Conservation (phyloP, 92 coral and sea anemone species). For the Parazoanthus atlanticus region DNA sequence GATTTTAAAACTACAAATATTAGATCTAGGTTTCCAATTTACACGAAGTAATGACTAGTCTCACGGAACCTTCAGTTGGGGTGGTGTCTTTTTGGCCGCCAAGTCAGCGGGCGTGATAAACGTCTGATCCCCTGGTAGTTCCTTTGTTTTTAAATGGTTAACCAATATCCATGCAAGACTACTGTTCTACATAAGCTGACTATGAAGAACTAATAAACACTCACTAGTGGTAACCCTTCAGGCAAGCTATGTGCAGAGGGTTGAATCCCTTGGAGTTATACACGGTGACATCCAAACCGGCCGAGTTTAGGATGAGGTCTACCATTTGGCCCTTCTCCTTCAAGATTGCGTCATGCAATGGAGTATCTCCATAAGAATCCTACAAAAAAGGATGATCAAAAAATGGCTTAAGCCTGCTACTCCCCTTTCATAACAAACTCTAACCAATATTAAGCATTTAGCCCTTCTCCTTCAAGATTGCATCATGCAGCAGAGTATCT, state of each 20-base stretch:
- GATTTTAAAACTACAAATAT: too few species aligned
- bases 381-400: neutral
- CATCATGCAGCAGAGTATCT: conserved; percentile 75
- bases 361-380: conserved; percentile 77
- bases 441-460: too few species aligned
- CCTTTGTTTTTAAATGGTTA: too few species aligned
- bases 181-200: conserved; percentile 1
- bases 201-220: neutral
- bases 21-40: too few species aligned
- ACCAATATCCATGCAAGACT: neutral
- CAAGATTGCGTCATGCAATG: conserved; percentile 71
- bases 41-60: too few species aligned
- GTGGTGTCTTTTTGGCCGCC: too few species aligned
- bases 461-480: conserved; percentile 70
- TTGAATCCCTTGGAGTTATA: conserved; percentile 74
- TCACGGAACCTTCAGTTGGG: too few species aligned
- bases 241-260: conserved; percentile 74
- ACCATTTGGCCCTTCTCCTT: conserved; percentile 49
- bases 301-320: conserved; percentile 42
- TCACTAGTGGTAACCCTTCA: conserved; percentile 65
- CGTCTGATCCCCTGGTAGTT: too few species aligned
- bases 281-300: conserved; percentile 61
- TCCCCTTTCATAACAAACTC: too few species aligned
- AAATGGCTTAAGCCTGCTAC: neutral
- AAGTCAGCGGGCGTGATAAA: too few species aligned